Evolutionary conservation across 2,888 invertebrate species (phyloP).

Genomic region (Lithophane socia): DNA sequence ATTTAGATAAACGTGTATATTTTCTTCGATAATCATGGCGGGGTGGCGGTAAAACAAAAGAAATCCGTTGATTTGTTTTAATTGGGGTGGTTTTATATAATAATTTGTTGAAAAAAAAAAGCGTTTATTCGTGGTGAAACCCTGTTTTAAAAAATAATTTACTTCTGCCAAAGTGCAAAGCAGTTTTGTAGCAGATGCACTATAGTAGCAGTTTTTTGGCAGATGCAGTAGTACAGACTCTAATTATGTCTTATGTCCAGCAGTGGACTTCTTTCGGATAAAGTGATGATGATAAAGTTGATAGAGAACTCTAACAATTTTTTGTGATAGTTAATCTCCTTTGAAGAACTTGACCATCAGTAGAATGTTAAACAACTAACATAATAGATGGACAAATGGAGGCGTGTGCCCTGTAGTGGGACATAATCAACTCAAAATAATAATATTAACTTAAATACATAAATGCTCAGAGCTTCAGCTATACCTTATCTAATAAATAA

Average conservation of each 20-base stretch:
- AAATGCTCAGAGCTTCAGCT: neutral
- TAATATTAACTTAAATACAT: neutral
- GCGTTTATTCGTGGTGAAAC: too few species aligned
- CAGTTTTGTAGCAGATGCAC: too few species aligned
- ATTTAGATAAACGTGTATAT: constrained; percentile 23
- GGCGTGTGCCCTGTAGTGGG: neutral
- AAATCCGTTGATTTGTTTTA: neutral
- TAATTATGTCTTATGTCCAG: neutral
- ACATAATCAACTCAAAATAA: neutral
- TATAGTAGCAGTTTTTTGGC: too few species aligned
- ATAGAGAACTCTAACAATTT: neutral
- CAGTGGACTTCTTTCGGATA: neutral
- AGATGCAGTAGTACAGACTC: neutral
- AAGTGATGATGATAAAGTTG: neutral
- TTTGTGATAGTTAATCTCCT: neutral
- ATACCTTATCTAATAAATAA: neutral
- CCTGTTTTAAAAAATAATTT: too few species aligned
- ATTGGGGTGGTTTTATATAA: neutral
- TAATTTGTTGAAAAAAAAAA: too few species aligned
- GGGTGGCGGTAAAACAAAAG: neutral
- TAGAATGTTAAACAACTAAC: neutral
- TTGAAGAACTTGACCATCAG: neutral
- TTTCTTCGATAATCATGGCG: constrained; percentile 21
- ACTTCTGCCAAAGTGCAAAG: too few species aligned
- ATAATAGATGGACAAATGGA: too few species aligned